These are phyloP conservation scores for Ypsolopha scabrella DNA, from an alignment of 2,888 invertebrate genomes.

Conservation along the genomic window DNA sequence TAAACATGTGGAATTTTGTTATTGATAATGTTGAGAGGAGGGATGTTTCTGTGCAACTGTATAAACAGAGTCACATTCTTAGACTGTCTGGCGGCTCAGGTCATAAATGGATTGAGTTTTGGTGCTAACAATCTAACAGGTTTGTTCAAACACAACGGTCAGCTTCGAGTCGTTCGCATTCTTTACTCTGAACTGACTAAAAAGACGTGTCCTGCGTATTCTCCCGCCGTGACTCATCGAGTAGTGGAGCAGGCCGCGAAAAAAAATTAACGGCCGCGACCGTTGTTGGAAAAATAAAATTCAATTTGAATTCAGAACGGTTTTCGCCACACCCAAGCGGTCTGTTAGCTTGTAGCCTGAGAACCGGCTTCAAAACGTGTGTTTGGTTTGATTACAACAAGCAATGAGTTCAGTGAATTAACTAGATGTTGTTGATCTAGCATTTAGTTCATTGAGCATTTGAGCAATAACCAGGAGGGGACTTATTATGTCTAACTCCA, in stretches of 20 bases:
- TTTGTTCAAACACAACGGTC: constrained; percentile 14
- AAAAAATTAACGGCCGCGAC: constrained; percentile 16
- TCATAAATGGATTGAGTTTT: too few relatives aligned
- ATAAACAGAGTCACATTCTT: constrained; percentile 22
- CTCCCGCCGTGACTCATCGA: background rate
- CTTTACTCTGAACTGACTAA: background rate
- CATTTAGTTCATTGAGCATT: background rate
- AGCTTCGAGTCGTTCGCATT: constrained; percentile 3
- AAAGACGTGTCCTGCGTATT: background rate
- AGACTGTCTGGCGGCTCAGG: constrained; percentile 6
- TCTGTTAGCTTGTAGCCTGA: background rate
- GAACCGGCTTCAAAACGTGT: background rate
- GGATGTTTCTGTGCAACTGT: constrained; percentile 32
- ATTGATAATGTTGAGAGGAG: constrained; percentile 29
- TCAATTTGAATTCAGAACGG: constrained; percentile 11
- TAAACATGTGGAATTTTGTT: constrained; percentile 38
- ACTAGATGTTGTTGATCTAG: background rate
- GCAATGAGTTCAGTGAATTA: background rate
- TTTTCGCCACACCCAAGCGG: constrained; percentile 1
- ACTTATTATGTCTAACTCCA: too few relatives aligned
- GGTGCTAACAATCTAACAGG: constrained; percentile 2
- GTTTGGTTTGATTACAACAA: background rate
- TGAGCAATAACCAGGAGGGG: background rate
- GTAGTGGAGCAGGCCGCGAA: background rate
- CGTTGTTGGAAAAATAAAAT: constrained; percentile 28